Evolutionary conservation across 2,113 vertebrate species (phyloP).

Genomic region (Edolisoma coerulescens): DNA sequence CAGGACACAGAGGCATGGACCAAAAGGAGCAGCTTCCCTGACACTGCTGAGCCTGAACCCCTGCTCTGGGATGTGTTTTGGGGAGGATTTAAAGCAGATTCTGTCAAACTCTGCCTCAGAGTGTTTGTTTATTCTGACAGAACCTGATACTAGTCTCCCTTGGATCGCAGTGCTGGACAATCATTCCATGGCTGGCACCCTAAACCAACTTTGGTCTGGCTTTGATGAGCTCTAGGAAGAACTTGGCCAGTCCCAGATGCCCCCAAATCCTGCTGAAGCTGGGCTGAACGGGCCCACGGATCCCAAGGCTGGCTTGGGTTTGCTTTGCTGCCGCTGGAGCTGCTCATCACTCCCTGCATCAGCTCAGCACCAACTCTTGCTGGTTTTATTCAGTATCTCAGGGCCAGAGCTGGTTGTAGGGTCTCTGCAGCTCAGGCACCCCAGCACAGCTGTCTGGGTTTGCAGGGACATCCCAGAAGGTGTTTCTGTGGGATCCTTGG

Average conservation of each 20-base stretch:
- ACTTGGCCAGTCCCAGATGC: not conserved
- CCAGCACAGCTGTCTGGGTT: not conserved
- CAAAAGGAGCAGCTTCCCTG: not conserved
- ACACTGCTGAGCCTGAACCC: not conserved
- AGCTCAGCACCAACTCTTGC: accelerated
- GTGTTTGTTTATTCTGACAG: not conserved
- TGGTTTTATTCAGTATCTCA: accelerated
- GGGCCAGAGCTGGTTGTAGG: accelerated
- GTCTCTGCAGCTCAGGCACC: not conserved
- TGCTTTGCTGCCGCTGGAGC: not conserved
- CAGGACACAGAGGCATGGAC: not conserved
- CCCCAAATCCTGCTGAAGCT: not conserved
- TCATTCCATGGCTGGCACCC: accelerated
- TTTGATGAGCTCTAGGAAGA: not conserved
- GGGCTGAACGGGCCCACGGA: not conserved
- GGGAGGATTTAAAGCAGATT: not conserved
- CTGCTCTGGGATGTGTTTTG: not conserved
- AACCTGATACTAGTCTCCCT: not conserved
- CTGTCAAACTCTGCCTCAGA: not conserved
- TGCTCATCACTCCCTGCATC: not conserved
- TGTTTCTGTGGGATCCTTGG: accelerated
- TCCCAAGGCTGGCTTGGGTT: not conserved
- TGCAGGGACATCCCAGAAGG: not conserved
- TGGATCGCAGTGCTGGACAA: no score
- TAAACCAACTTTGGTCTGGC: not conserved